Conservation (phyloP, 2,888 invertebrate species). For the Protonemura montana region DNA sequence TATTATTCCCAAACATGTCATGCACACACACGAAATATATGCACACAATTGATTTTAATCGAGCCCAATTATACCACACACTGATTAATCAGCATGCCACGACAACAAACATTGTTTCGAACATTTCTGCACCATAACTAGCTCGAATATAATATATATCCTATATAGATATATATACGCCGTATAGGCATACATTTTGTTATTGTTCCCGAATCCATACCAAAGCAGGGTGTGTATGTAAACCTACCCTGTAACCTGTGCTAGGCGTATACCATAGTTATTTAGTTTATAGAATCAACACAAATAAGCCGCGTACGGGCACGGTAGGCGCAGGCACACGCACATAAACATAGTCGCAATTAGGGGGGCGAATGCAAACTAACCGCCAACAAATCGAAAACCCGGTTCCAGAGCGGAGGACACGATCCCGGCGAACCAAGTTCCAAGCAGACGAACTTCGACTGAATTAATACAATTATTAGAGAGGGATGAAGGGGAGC, state of each 20-base stretch:
- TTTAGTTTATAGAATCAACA: slow-evolving; percentile 2
- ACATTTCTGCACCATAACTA: not conserved
- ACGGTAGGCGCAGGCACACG: not conserved
- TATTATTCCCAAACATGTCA: not conserved
- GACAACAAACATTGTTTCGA: not conserved
- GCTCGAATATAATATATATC: not conserved
- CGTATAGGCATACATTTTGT: not conserved
- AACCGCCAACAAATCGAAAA: not conserved
- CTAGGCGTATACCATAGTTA: not conserved
- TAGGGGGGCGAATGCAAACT: not conserved
- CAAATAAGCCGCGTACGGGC: not conserved
- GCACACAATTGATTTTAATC: not conserved
- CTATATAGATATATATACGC: not conserved
- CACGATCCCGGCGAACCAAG: not conserved
- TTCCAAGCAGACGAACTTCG: not conserved
- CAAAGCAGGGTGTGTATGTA: not conserved
- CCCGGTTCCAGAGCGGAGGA: not conserved
- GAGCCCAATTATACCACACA: not conserved
- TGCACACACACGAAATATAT: not conserved
- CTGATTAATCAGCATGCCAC: not conserved
- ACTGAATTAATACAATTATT: not conserved
- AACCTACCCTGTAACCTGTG: not conserved
- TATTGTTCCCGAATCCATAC: not conserved
- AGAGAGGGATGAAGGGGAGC: not conserved
- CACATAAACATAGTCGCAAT: not conserved